Evolutionary conservation across 2,113 vertebrate species (phyloP).

Genomic region (Cephalopterus ornatus): DNA sequence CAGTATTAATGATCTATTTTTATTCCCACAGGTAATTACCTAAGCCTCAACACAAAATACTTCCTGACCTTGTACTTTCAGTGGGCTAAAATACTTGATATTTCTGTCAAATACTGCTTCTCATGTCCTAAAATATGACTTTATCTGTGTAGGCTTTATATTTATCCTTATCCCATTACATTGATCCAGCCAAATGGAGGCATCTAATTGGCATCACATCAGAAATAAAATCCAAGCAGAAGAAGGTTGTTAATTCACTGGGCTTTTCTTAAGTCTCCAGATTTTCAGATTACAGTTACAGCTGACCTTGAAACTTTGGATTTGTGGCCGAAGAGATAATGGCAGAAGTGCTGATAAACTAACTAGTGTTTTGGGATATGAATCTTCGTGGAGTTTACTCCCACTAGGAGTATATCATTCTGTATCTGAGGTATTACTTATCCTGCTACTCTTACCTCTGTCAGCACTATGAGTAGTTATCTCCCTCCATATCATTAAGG

Average conservation of each 20-base stretch:
- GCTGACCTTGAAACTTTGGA: constrained; percentile 63
- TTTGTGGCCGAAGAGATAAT: constrained; percentile 60
- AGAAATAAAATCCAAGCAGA: background rate
- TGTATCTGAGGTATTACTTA: constrained; percentile 64
- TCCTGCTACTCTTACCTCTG: constrained; percentile 54
- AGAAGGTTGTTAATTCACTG: background rate
- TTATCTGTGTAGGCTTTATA: background rate
- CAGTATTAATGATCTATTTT: background rate
- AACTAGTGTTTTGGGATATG: constrained; percentile 55
- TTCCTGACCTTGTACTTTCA: background rate
- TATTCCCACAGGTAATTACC: background rate
- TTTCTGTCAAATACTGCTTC: background rate
- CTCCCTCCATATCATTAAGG: constrained; percentile 58
- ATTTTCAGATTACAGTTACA: constrained; percentile 14
- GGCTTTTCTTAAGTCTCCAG: constrained; percentile 1
- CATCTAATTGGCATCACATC: background rate
- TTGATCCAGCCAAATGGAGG: background rate
- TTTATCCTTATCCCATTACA: background rate
- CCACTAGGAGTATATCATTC: constrained; percentile 46
- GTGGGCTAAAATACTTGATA: background rate
- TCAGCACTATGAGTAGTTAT: constrained; percentile 65
- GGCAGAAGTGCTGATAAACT: constrained; percentile 48
- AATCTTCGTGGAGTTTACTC: constrained; percentile 64
- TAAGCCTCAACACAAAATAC: background rate
- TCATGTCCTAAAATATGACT: background rate